Percentiles rank a stretch among this genome's conserved stretches.
Conservation (phyloP, 1,140 invertebrate species). For the Apolygus lucorum region DNA sequence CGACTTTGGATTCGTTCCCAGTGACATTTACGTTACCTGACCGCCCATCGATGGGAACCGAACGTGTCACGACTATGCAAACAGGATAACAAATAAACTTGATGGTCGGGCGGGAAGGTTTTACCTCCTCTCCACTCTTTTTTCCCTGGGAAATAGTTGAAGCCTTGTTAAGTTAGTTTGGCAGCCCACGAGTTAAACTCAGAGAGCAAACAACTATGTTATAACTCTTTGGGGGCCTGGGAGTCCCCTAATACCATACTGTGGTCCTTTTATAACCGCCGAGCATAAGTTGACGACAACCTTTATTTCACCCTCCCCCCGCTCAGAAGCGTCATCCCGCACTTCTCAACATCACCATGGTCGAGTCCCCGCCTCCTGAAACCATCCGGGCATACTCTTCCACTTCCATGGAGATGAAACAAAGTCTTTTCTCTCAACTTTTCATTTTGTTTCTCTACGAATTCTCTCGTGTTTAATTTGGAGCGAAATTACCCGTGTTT, state of each 20-base stretch:
- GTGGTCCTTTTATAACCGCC: constrained; percentile 10
- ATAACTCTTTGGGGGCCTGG: neutral
- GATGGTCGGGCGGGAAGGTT: neutral
- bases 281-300: constrained; percentile 16
- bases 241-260: neutral
- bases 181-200: neutral
- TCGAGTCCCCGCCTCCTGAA: neutral
- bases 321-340: neutral
- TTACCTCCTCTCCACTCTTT: neutral
- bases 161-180: constrained; percentile 13
- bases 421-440: neutral
- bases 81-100: constrained; percentile 10
- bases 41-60: neutral
- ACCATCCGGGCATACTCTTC: neutral
- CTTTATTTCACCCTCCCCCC: neutral
- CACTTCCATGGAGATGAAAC: neutral
- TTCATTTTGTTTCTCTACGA: neutral
- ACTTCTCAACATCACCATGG: neutral
- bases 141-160: neutral
- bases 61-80: constrained; percentile 8
- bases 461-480: constrained; percentile 3
- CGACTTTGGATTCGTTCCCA: neutral
- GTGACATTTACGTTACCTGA: neutral
- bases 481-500: neutral
- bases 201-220: constrained; percentile 7